Evolutionary conservation across 2,113 vertebrate species (phyloP).

Genomic region (Tragelaphus buxtoni): DNA sequence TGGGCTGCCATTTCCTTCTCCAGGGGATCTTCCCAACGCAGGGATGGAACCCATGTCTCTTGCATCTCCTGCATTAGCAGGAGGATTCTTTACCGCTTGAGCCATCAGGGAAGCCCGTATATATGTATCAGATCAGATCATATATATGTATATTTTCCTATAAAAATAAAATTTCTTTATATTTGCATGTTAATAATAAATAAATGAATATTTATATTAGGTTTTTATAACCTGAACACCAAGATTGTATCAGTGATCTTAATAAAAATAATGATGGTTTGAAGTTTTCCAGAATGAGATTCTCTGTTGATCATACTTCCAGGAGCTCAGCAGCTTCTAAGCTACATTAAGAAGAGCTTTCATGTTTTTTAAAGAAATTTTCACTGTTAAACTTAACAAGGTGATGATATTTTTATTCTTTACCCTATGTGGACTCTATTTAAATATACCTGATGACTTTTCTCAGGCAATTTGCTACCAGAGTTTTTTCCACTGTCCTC

Average conservation of each 20-base stretch:
- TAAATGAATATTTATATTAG: not conserved
- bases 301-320: not conserved
- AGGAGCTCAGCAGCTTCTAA: not conserved
- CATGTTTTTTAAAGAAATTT: not conserved
- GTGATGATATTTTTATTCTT: not conserved
- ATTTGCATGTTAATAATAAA: not conserved
- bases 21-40: not conserved
- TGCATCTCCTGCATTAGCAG: not conserved
- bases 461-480: not conserved
- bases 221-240: not conserved
- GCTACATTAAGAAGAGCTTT: not conserved
- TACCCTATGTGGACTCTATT: not conserved
- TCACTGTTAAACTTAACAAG: not conserved
- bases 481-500: no score
- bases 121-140: not conserved
- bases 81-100: not conserved
- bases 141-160: not conserved
- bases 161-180: not conserved
- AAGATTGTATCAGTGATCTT: not conserved
- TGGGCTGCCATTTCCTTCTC: not conserved
- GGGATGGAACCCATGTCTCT: not conserved
- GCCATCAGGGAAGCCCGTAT: not conserved
- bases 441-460: not conserved
- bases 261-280: not conserved
- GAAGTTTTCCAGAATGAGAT: not conserved